Evolutionary conservation across 2,113 vertebrate genomes (phyloP).

Genomic region (Vimba vimba): DNA sequence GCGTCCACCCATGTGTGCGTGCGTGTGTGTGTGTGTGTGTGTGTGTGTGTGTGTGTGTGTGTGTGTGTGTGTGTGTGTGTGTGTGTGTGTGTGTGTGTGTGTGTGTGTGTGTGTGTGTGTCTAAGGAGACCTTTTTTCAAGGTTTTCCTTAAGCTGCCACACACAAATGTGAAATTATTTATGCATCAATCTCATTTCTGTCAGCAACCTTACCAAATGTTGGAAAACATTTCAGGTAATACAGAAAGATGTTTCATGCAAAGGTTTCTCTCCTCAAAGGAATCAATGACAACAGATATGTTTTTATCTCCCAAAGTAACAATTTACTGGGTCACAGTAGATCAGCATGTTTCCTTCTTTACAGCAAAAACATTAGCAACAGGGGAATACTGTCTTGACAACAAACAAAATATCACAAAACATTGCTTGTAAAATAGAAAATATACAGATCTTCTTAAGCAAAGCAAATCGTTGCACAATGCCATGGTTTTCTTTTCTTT

Average conservation of each 20-base stretch:
- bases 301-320: constrained; percentile 42
- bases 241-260: constrained; percentile 39
- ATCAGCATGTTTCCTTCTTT: constrained; percentile 28
- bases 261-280: constrained; percentile 23
- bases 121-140: constrained; percentile 39
- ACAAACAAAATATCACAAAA: constrained; percentile 23
- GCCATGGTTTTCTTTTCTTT: constrained; percentile 17
- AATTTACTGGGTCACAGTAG: constrained; percentile 35
- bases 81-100: neutral
- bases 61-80: constrained; percentile 10
- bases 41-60: neutral
- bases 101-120: constrained; percentile 10
- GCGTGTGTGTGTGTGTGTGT: constrained; percentile 1
- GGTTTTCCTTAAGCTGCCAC: constrained; percentile 46
- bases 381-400: constrained; percentile 13
- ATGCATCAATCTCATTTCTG: constrained; percentile 68
- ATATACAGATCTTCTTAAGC: constrained; percentile 16
- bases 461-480: constrained; percentile 30
- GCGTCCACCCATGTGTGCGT: neutral
- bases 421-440: constrained; percentile 19
- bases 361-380: constrained; percentile 35
- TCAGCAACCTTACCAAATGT: constrained; percentile 75
- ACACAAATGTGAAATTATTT: constrained; percentile 56
- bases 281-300: constrained; percentile 27
- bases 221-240: constrained; percentile 69